Base-by-base conservation (phyloP, 2,888 invertebrate genomes). In the Blastobasis lacticolella region DNA sequence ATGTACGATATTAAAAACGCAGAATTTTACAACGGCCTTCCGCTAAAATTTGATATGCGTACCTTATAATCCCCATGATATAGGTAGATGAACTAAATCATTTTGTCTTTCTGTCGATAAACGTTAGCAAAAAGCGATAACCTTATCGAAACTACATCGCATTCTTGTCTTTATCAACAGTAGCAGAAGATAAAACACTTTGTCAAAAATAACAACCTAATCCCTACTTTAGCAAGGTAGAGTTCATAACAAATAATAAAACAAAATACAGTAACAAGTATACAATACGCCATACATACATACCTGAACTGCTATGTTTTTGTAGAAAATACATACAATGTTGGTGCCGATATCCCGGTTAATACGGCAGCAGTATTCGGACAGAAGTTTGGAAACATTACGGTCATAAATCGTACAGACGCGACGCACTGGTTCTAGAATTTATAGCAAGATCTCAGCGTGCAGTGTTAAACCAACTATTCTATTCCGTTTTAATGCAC, bases 371-470 rank as follows among this genome's bases (percentile, higher is more conserved):
- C 47, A 46, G 61, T 63, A 58, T 5, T 42, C 56, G 57, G 59
- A 59, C 56, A 61, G 45, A 52, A 66, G 64, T 73, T 70, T 61
- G 64, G 62, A 65, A 71, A 70, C 68, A 66, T 68, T 69, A 56
- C 55, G 58, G 64, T 54, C 69, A 79, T 81, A 79, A 81, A 83
- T 80, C 68, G 67, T 67, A 63, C 61, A 63, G 73, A 70, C 61
- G 69, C 71, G 73, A 70, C 61, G 69, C 71, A 68, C 67, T 71
- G 66, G 65, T 57, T 67, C 60, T 61, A 58, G 57, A 69, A 81
- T 81, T 81, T 81, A 81, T 75, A 23, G 23, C 23, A 69, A 67
- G 67, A 60, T 69, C 75, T 63, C 58, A 59, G 61, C 62, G 62
- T 73, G 69, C 58, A 45, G 53, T 56, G 58, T 65, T 68, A 65